Percentiles rank a stretch among this genome's conserved stretches.
These are phyloP conservation scores for Himalopsyche anomala DNA, from an alignment of 2,888 invertebrate species.

Conservation along the genomic window DNA sequence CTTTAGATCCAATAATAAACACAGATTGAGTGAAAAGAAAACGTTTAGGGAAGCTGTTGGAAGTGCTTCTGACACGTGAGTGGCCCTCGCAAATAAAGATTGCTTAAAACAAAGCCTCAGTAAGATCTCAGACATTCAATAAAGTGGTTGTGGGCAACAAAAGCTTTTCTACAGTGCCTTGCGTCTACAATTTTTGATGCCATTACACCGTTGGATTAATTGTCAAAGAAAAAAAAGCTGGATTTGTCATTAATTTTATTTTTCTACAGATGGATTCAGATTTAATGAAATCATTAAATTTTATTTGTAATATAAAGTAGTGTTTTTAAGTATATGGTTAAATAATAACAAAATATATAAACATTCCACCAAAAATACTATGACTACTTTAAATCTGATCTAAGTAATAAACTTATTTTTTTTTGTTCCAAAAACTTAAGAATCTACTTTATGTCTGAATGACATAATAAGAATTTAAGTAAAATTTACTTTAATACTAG, in stretches of 20 bases:
- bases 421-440: no score
- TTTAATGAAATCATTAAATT: no score
- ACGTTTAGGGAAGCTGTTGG: background rate
- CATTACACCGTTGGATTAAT: no score
- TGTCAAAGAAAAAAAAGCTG: no score
- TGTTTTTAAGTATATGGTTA: no score
- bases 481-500: background rate
- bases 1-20: slow-evolving; percentile 13
- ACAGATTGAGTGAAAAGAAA: slow-evolving; percentile 34
- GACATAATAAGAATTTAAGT: background rate
- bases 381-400: no score
- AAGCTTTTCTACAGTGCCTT: background rate
- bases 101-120: slow-evolving; percentile 44
- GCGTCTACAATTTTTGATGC: background rate
- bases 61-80: slow-evolving; percentile 47
- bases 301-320: no score
- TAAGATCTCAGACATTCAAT: background rate
- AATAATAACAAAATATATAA: no score
- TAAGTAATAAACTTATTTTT: no score
- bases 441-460: background rate
- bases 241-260: no score
- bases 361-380: no score
- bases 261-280: no score
- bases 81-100: slow-evolving; percentile 46
- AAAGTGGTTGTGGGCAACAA: background rate